Base-by-base conservation (phyloP, 2,113 vertebrate species). In the Bagarius yarrelli region DNA sequence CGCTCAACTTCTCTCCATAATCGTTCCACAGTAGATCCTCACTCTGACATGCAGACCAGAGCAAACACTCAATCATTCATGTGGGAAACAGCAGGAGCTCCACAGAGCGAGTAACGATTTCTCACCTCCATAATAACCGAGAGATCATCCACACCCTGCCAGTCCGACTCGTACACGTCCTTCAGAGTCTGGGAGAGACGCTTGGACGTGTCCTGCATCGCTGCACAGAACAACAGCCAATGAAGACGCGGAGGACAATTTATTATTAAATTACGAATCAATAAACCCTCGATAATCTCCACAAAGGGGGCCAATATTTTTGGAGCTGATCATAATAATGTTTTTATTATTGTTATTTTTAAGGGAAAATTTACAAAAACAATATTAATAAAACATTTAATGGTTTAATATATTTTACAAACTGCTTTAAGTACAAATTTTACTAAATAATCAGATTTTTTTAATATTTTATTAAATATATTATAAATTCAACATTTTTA, bases 11-110 rank as follows among this genome's bases (percentile, higher is more conserved):
- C 14, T 96, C 95, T 81, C 97, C 97, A 13, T 93, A 98, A 87
- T 99, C 97, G 0, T 95, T 97, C 96, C 96, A 98, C 61, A 99
- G 92, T 67, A 99, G 94, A 79, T 98, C 94, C 44, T 97, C 95
- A 88, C 95, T 98, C 97, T 98, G 78, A 0, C 25, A 82, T 13
- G 75, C 8, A 82, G n/a, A 81, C 8, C 25, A 1, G 59, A 18
- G 19, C 9, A 27, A 15, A 23, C 5, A 8, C 34, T 12, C 34
- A 5, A 8, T 59, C 11, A 30, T 69, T 53, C 36, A 44, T 44
- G 16, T 47, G 5, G 30, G 16, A 23, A 2, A 57, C 57, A 8
- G 30, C 0, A 32, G 13, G 23, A 61, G 0, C 66, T 60, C 55
- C 23, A 21, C 27, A 79, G 27, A 32, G 30, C 0, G 9, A 36